Conservation (phyloP, 2,888 invertebrate species). For the Erebia aethiops region DNA sequence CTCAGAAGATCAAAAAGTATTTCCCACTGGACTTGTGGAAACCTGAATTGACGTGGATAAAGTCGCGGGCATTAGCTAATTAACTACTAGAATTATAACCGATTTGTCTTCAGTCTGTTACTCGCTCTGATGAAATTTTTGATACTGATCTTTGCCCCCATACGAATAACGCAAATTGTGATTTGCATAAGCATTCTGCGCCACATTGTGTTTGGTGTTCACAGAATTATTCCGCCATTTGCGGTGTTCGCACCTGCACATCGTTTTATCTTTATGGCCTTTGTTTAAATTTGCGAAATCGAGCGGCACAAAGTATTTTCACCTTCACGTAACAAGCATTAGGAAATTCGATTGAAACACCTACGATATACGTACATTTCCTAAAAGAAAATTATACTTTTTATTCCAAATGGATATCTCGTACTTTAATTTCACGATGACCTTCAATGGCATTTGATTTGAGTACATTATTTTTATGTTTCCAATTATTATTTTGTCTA, state of each 20-base stretch:
- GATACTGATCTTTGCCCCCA: conserved; percentile 10
- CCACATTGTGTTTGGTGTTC: conserved; percentile 43
- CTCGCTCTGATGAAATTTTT: too few relatives aligned
- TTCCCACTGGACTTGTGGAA: too few relatives aligned
- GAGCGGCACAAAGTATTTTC: conserved; percentile 39
- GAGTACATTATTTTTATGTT: too few relatives aligned
- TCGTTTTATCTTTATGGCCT: conserved; percentile 40
- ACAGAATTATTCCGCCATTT: conserved; percentile 51
- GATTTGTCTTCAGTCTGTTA: too few relatives aligned
- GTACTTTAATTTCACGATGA: too few relatives aligned
- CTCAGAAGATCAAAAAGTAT: too few relatives aligned
- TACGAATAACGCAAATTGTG: conserved; percentile 53
- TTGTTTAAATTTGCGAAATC: conserved; percentile 41
- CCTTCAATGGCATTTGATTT: too few relatives aligned
- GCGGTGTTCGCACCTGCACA: conserved; percentile 45
- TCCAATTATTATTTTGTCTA: too few relatives aligned
- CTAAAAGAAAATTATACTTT: neutral
- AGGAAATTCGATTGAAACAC: conserved; percentile 28
- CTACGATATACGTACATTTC: conserved; percentile 22
- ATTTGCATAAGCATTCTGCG: conserved; percentile 65
- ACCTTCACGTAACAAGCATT: conserved; percentile 29
- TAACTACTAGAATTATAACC: too few relatives aligned
- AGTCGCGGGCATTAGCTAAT: too few relatives aligned
- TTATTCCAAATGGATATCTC: too few relatives aligned
- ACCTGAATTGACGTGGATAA: too few relatives aligned